Evolutionary conservation across 2,888 invertebrate species (phyloP), one percentile per base, ranked within the genome.

Genomic region (Schizaphis graminum): DNA sequence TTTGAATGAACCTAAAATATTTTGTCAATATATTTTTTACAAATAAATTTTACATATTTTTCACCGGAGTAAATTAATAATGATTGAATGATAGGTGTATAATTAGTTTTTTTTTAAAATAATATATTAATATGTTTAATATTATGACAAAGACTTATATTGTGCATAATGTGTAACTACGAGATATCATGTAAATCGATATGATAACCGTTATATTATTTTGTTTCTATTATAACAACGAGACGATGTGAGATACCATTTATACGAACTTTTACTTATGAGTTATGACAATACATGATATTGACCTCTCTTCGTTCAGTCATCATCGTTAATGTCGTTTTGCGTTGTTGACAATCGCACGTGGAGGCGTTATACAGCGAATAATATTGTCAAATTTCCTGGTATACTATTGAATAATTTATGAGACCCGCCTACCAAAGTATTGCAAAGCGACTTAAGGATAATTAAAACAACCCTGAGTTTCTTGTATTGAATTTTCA

Each of bases 381-480:
- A 67, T 92, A 92, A 88, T 53, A 53, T 53, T 88, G 41, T 88
- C 67, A 53, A 92, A 92, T 92, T 88, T 88, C 92, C 88, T 88
- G 92, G 92, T 77, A 77, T 28, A 67, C 41, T 53, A n/a, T 67
- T 88, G 67, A 92, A 92, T 88, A 67, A 92, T 92, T 35, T 49
- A 92, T 88, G 92, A 92, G 92, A 53, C 28, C 67, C 92, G 92
- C 92, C 92, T 88, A 91, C 35, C 21, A n/a, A 49, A 26, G 91
- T 41, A 26, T 35, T 61, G 61, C 67, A 87, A 92, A 53, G 26
- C 41, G 67, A 41, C 88, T 88, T n/a, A 13, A 67, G 41, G 41
- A 92, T 92, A 92, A 92, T 88, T 88, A 88, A 92, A 88, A 92
- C 88, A 92, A 77, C 92, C 92, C 92, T 53, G 92, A 28, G 53